Evolutionary conservation across 2,113 vertebrate genomes (phyloP), one percentile per base, ranked within the genome.

Genomic region (Aspiorhynchus laticeps): DNA sequence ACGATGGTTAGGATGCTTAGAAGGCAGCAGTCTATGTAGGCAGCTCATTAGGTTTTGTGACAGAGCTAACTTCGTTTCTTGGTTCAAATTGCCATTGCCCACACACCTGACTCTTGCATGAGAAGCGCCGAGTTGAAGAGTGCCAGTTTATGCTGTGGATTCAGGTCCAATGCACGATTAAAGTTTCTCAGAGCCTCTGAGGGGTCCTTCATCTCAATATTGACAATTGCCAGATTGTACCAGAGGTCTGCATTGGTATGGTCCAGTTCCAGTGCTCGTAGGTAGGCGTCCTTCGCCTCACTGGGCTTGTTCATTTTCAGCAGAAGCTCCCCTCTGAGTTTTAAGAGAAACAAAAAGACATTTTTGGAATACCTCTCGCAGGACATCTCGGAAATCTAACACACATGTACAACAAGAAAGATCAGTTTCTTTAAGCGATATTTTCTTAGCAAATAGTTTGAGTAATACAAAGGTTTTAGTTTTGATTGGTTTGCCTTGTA

Each of bases 221-320:
- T 96, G 91, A 99, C 98, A 79, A 99, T 99, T 19, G 98, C 98
- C 91, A 99, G 92, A 91, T 99, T 99, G 94, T 99, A 99, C 98
- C 98, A 99, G 83, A 99, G 95, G 90, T 99, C 98, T 51, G 98
- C 97, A 78, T 99, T 99, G 89, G 92, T 95, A 89, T 93, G 94
- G 91, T 99, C 98, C 65, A 99, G 94, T 73, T 99, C 98, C 61
- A 99, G 71, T 11, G 98, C 98, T 87, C 95, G 94, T 43, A 98
- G 93, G 90, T 99, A 99, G 26, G 98, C 97, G 75, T 99, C 98
- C 46, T 97, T 97, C 15, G 98, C 98, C 92, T 98, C 97, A 5
- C 95, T 93, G 78, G 97, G 97, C 89, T 98, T 98, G 90, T 99
- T 99, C 98, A 99, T 99, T 95, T 98, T 99, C 88, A 99, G 87